Conservation (phyloP, 2,113 vertebrate species). For the Nothocercus nigrocapillus region DNA sequence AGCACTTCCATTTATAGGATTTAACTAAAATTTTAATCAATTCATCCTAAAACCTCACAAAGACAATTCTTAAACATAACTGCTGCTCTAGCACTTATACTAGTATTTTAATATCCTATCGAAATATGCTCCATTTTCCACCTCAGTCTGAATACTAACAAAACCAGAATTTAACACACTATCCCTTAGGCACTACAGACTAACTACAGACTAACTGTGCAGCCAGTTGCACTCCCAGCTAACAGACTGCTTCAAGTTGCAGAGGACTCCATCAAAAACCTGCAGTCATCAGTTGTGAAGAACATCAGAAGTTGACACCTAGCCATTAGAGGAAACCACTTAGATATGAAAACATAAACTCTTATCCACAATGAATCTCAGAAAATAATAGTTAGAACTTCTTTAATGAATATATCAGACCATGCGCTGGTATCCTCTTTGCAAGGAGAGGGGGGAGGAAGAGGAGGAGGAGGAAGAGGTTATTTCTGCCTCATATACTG, state of each 20-base stretch:
- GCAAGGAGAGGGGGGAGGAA: not conserved
- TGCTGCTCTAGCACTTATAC: not conserved
- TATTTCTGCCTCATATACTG: not conserved
- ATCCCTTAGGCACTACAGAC: not conserved
- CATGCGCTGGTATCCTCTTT: not conserved
- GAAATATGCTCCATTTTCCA: not conserved
- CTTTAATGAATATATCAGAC: rapidly evolving
- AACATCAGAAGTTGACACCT: not conserved
- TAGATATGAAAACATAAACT: not conserved
- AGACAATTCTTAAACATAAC: not conserved
- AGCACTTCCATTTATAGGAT: not conserved
- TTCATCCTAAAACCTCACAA: not conserved
- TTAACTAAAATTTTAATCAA: not conserved
- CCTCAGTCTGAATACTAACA: not conserved
- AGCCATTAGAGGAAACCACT: not conserved
- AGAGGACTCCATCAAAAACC: not conserved
- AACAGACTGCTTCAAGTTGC: not conserved
- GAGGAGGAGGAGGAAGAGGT: not conserved
- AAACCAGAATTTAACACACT: not conserved
- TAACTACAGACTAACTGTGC: not conserved
- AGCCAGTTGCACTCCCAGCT: not conserved
- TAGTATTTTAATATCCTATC: not conserved
- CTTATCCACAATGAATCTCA: not conserved
- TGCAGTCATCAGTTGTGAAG: not conserved
- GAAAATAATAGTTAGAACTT: not conserved